Evolutionary conservation across 2,888 invertebrate genomes (phyloP).

Genomic region (Drosophila prostipennis): DNA sequence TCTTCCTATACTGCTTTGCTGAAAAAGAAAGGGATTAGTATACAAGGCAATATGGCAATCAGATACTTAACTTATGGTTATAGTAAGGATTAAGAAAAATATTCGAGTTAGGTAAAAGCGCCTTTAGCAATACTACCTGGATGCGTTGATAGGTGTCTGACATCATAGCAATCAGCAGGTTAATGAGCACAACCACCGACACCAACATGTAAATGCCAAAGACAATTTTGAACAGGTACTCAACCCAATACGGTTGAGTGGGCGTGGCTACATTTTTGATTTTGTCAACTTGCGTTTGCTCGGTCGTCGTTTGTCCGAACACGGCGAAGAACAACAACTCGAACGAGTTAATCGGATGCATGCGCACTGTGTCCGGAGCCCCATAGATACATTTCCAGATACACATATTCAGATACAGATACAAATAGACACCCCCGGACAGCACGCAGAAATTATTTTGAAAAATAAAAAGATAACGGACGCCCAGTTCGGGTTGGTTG

Average conservation of each 20-base stretch:
- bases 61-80: conserved; percentile 60
- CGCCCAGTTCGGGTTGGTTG: conserved; percentile 76
- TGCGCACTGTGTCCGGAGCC: conserved; percentile 88
- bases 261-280: conserved; percentile 85
- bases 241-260: conserved; percentile 92
- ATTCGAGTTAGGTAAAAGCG: conserved; percentile 56
- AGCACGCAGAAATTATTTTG: conserved; percentile 55
- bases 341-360: conserved; percentile 96
- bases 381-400: conserved; percentile 33
- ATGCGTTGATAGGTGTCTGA: conserved; percentile 99
- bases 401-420: conserved; percentile 28
- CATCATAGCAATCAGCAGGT: conserved; percentile 99
- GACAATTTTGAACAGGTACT: conserved; percentile 93
- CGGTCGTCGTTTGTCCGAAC: conserved; percentile 96
- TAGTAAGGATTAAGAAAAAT: conserved; percentile 16
- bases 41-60: conserved; percentile 5
- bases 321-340: conserved; percentile 99
- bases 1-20: conserved; percentile 31
- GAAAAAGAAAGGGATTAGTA: conserved; percentile 60
- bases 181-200: conserved; percentile 99
- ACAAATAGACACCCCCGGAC: conserved; percentile 43
- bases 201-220: conserved; percentile 99
- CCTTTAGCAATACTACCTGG: conserved; percentile 89
- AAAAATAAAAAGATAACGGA: conserved; percentile 78
- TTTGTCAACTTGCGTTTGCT: conserved; percentile 90